Percentiles rank a stretch among this genome's conserved stretches.
Evolutionary conservation across 2,113 vertebrate genomes (phyloP).

Genomic region (Gallinago paraguaiae): DNA sequence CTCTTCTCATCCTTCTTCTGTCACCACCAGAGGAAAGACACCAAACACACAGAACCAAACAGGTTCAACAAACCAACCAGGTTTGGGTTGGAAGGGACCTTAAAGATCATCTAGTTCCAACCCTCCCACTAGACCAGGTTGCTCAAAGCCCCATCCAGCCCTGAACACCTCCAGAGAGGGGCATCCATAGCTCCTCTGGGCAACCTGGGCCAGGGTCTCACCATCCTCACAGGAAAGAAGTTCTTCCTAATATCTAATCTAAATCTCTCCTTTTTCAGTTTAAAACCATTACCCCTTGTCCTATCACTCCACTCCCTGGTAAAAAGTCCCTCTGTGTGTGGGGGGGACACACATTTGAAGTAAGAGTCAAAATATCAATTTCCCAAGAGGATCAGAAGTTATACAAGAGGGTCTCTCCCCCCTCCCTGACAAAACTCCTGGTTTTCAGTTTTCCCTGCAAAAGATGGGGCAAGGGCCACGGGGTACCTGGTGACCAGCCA

Average conservation of each 20-base stretch:
- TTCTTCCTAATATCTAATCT: not conserved
- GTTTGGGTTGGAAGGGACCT: not conserved
- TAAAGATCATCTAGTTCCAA: not conserved
- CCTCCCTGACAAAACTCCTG: not conserved
- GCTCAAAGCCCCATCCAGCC: not conserved
- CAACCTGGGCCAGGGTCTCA: not conserved
- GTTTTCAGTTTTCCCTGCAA: not conserved
- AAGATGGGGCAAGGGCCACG: not conserved
- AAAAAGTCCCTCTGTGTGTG: not conserved
- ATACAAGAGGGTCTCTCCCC: not conserved
- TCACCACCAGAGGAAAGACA: not conserved
- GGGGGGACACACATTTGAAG: not conserved
- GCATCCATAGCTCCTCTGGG: not conserved
- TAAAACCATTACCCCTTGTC: not conserved
- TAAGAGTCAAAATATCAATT: not conserved
- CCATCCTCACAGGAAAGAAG: not conserved
- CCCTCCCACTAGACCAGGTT: not conserved
- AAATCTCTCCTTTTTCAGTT: not conserved
- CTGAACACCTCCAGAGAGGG: not conserved
- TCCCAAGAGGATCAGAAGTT: not conserved
- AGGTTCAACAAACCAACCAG: too few relatives aligned
- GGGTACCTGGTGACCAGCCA: not conserved
- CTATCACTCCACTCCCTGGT: not conserved
- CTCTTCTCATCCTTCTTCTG: not conserved
- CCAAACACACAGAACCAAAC: not conserved